Base-by-base conservation (phyloP, 2,113 vertebrate species). In the Lampris megalopsis region DNA sequence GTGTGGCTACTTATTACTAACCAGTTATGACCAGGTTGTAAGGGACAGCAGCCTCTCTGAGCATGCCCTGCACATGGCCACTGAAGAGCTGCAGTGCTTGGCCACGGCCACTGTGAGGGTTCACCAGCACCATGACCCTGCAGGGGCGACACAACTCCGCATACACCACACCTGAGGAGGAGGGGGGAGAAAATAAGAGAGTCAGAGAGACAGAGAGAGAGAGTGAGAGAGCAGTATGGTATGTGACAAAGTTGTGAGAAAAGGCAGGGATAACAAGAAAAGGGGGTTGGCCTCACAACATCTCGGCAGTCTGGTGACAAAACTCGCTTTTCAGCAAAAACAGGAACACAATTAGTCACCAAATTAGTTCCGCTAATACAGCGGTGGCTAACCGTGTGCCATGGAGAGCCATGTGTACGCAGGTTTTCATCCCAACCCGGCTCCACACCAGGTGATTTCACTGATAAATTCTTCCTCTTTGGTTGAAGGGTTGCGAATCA, bases 21-120 rank as follows among this genome's bases (percentile, higher is more conserved):
- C 96, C 96, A 45, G 96, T 97, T 72, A 95, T 92, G 86, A 93
- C 72, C 47, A 97, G 90, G 0, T 81, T 93, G 89, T 95, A 95
- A 53, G 89, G 88, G n/a, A 96, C 72, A 0, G 90, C 88, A 0
- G 95, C 96, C 87, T 96, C 94, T 0, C 65, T 94, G 76, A 97
- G 93, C 92, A 96, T 95, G 38, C 91, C 92, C 91, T 95, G 93
- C 13, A 97, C 82, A 10, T 93, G 94, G 11, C 87, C 91, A 0
- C 84, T 87, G 61, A 96, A 97, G 56, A 95, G 95, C 77, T 92
- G 86, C 45, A 95, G 82, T 0, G 94, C 96, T 68, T 94, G 95
- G 59, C 96, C 96, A 0, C 92, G 93, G 45, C 96, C 96, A 0
- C 95, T 93, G 13, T 88, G 88, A 54, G 96, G 96, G 89, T 97